A percentile compares a stretch with the other conserved stretches of the same genome.
Conservation (phyloP, 2,888 invertebrate species). For the Ophion obscuratus region DNA sequence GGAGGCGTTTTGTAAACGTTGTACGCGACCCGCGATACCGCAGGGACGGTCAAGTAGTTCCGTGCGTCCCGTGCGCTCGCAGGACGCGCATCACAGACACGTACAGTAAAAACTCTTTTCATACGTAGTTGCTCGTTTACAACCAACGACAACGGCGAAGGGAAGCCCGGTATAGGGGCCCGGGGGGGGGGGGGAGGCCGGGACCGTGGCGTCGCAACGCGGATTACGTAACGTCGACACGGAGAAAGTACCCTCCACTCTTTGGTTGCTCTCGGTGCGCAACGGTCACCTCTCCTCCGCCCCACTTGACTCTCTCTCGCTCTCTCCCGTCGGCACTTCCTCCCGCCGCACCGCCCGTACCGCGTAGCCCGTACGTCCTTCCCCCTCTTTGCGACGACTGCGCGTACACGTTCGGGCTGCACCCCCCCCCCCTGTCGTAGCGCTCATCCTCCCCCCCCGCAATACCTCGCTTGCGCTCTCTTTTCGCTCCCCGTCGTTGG, state of each 20-base stretch:
- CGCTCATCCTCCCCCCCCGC: slow-evolving; percentile 28
- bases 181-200: not conserved
- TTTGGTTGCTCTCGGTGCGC: slow-evolving; percentile 45
- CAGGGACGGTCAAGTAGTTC: slow-evolving; percentile 80
- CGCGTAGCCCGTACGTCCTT: slow-evolving; percentile 37
- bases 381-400: slow-evolving; percentile 45
- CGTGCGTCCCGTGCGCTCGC: slow-evolving; percentile 76
- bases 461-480: slow-evolving; percentile 58
- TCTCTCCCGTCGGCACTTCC: slow-evolving; percentile 19
- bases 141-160: slow-evolving; percentile 38
- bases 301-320: slow-evolving; percentile 4
- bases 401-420: slow-evolving; percentile 56
- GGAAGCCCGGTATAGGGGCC: slow-evolving; percentile 54
- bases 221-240: slow-evolving; percentile 80
- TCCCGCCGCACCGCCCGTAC: slow-evolving; percentile 13
- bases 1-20: slow-evolving; percentile 43
- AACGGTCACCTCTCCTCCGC: slow-evolving; percentile 42
- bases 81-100: slow-evolving; percentile 57
- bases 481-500: slow-evolving; percentile 50
- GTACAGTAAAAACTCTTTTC: slow-evolving; percentile 23
- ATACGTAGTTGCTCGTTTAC: slow-evolving; percentile 43
- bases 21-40: slow-evolving; percentile 63
- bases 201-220: slow-evolving; percentile 65
- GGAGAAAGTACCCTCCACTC: slow-evolving; percentile 79
- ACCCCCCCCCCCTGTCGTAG: slow-evolving; percentile 42